Conservation (phyloP, 2,888 invertebrate genomes). For the Eupithecia centaureata region DNA sequence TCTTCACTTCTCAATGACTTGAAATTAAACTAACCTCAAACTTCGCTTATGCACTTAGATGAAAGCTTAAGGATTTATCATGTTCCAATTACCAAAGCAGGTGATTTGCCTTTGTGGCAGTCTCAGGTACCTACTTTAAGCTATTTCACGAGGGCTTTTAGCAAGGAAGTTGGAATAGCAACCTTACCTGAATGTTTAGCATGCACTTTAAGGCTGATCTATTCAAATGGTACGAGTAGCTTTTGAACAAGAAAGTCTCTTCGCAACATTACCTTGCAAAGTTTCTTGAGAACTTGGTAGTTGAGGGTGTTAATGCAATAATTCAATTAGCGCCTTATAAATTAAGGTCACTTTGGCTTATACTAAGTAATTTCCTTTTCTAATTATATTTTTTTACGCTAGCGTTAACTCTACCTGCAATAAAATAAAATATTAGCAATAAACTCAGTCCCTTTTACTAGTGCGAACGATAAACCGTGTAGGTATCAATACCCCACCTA, state of each 20-base stretch:
- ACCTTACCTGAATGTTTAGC: constrained; percentile 30
- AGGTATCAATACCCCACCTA: constrained; percentile 3
- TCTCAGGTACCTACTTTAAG: constrained; percentile 22
- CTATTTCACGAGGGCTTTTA: constrained; percentile 32
- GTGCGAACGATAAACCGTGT: background rate
- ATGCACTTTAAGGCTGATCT: constrained; percentile 28
- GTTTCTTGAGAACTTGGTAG: constrained; percentile 8
- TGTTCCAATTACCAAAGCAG: constrained; percentile 28
- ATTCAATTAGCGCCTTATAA: background rate
- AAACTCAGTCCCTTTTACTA: background rate
- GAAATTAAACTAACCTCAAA: constrained; percentile 14
- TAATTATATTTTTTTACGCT: background rate
- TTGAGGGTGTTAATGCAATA: background rate
- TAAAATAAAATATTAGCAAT: background rate
- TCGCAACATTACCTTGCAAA: constrained; percentile 12
- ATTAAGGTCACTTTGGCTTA: background rate
- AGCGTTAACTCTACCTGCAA: background rate
- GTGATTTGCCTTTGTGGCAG: constrained; percentile 29
- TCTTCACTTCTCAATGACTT: constrained; percentile 10
- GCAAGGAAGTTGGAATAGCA: constrained; percentile 24
- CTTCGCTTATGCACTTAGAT: constrained; percentile 20
- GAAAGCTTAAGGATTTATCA: constrained; percentile 27
- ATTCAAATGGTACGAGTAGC: constrained; percentile 30
- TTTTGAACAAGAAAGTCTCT: constrained; percentile 28
- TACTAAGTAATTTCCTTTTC: background rate